phyloP scores from a whole-genome alignment of 1,140 invertebrate genomes.

The Drosophila watanabei region DNA sequence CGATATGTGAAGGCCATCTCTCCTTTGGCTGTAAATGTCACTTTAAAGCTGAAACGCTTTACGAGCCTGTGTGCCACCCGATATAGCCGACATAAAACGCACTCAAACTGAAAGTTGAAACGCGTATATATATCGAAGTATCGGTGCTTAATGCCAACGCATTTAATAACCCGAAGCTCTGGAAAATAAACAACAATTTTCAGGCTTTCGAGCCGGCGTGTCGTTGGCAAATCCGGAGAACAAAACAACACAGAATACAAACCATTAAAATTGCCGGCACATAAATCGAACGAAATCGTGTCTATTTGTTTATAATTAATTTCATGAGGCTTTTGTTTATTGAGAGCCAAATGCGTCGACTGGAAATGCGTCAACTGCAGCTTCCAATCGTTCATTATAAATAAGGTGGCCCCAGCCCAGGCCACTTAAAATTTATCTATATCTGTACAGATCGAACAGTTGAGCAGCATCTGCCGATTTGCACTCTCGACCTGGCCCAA shows the following conservation, averaged over 20 bases:
- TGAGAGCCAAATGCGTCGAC: slow-evolving; percentile 45
- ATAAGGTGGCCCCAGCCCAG: slow-evolving; percentile 13
- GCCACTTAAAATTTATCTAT: slow-evolving; percentile 7
- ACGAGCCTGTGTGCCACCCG: slow-evolving; percentile 6
- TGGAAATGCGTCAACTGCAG: slow-evolving; percentile 60
- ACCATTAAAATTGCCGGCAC: slow-evolving; percentile 59
- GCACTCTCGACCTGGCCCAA: slow-evolving; percentile 70
- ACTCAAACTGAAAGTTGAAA: slow-evolving; percentile 35
- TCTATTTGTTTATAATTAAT: slow-evolving; percentile 78
- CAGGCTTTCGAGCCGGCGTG: slow-evolving; percentile 25
- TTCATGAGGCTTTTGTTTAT: slow-evolving; percentile 63
- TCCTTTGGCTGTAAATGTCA: slow-evolving; percentile 22
- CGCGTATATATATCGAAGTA: slow-evolving; percentile 10
- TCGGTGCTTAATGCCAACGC: slow-evolving; percentile 10
- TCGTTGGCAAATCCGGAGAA: slow-evolving; percentile 25
- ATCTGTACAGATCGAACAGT: slow-evolving; percentile 4
- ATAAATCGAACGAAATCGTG: slow-evolving; percentile 55
- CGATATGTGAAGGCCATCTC: slow-evolving; percentile 6
- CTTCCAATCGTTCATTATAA: slow-evolving; percentile 29
- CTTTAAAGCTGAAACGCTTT: slow-evolving; percentile 29
- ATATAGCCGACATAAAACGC: slow-evolving; percentile 14
- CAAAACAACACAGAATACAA: slow-evolving; percentile 43
- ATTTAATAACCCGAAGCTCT: slow-evolving; percentile 30
- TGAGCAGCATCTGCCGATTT: slow-evolving; percentile 63
- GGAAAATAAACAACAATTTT: slow-evolving; percentile 40